Conservation (phyloP, 2,888 invertebrate species). For the Argyresthia albistria region DNA sequence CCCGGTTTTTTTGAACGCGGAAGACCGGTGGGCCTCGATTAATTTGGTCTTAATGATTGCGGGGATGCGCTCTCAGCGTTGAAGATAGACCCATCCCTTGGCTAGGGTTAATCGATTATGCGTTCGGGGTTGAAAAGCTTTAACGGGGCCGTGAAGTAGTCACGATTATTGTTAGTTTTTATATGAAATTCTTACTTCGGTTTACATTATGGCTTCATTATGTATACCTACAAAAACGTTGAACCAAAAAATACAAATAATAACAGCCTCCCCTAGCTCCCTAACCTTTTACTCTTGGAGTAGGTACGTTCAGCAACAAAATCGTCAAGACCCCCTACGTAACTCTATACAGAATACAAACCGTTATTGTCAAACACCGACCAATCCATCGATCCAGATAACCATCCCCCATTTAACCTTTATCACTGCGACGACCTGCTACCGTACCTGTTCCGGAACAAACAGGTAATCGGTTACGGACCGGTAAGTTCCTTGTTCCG, state of each 20-base stretch:
- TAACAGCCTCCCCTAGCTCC: too few relatives aligned
- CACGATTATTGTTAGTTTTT: constrained; percentile 5
- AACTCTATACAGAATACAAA: neutral
- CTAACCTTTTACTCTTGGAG: too few relatives aligned
- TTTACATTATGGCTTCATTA: too few relatives aligned
- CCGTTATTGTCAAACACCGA: neutral
- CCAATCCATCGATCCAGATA: neutral
- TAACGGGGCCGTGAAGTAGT: neutral
- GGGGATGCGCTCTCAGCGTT: neutral
- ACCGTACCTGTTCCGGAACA: constrained; percentile 14
- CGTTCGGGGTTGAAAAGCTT: neutral
- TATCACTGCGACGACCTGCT: constrained; percentile 15
- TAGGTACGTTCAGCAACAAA: too few relatives aligned
- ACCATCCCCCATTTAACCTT: constrained; percentile 13
- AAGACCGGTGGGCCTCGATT: constrained; percentile 61
- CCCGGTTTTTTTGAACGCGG: constrained; percentile 57
- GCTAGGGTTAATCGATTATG: constrained; percentile 40
- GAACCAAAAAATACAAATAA: too few relatives aligned
- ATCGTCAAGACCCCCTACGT: constrained; percentile 6
- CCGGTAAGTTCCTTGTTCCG: constrained; percentile 15
- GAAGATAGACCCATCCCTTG: neutral
- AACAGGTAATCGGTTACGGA: constrained; percentile 17
- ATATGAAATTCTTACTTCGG: too few relatives aligned
- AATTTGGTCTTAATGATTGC: constrained; percentile 57
- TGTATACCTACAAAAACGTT: too few relatives aligned